Conservation (phyloP, 2,797 vertebrate species). For the Sparus aurata region DNA sequence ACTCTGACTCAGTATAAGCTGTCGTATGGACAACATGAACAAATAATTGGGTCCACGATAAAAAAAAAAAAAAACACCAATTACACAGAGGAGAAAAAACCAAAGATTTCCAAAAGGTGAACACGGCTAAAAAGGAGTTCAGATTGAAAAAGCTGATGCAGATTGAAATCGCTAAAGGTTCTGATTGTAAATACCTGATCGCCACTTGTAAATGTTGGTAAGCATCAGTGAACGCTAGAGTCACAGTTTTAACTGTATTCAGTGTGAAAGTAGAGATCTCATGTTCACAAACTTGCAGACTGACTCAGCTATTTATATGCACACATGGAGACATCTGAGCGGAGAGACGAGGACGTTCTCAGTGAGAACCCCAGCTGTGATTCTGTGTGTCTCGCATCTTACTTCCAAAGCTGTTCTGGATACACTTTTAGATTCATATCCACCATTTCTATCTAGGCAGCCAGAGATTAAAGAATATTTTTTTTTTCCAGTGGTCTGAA, state of each 20-base stretch:
- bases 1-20: constrained; percentile 20
- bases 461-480: background rate
- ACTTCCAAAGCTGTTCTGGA: background rate
- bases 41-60: constrained; percentile 10
- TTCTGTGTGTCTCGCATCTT: background rate
- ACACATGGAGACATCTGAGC: constrained; percentile 34
- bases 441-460: too few relatives aligned
- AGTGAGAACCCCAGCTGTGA: background rate
- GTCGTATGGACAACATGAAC: constrained; percentile 16
- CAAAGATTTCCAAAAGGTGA: too few relatives aligned
- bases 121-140: background rate
- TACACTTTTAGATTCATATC: constrained; percentile 1
- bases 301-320: constrained; percentile 18
- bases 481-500: background rate
- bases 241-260: background rate
- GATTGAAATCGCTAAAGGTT: background rate
- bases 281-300: constrained; percentile 15
- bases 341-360: constrained; percentile 14
- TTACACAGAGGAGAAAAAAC: background rate
- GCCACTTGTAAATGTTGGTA: background rate
- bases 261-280: constrained; percentile 2
- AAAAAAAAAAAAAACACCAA: too few relatives aligned
- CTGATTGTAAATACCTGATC: background rate
- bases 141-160: background rate
- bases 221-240: too few relatives aligned